Evolutionary conservation across 2,113 vertebrate species (phyloP).

Genomic region (Meleagris gallopavo): DNA sequence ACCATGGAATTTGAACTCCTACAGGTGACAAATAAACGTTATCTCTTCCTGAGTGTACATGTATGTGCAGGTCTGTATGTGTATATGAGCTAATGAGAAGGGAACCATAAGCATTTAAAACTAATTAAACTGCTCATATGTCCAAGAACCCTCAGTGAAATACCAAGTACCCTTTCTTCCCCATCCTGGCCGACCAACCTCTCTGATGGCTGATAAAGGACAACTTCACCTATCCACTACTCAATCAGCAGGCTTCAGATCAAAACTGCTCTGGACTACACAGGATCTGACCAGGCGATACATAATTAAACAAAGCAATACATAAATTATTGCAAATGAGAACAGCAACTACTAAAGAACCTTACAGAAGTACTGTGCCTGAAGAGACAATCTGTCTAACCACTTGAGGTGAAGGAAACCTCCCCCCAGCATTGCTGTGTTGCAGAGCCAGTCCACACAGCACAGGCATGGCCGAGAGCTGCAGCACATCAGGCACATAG

Average conservation of each 20-base stretch:
- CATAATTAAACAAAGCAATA: background rate
- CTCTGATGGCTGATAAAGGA: background rate
- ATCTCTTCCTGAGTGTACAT: background rate
- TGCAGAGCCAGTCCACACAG: background rate
- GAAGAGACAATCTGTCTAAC: conserved; percentile 13
- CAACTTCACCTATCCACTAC: background rate
- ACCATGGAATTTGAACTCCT: background rate
- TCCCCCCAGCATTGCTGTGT: background rate
- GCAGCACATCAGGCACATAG: accelerated
- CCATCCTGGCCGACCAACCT: background rate
- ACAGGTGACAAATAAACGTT: background rate
- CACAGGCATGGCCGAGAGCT: background rate
- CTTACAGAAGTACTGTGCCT: background rate
- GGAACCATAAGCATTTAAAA: background rate
- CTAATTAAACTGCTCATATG: accelerated
- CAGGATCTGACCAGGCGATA: background rate
- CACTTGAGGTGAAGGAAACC: background rate
- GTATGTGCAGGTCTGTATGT: background rate
- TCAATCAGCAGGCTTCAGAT: background rate
- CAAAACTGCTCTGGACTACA: background rate
- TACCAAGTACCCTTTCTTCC: background rate
- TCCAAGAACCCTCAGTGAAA: background rate
- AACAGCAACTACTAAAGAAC: background rate
- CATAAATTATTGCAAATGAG: conserved; percentile 25
- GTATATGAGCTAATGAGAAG: background rate